Percentiles rank a stretch among this genome's conserved stretches.
Evolutionary conservation across 2,113 vertebrate genomes (phyloP).

Genomic region (Cebidichthys violaceus): DNA sequence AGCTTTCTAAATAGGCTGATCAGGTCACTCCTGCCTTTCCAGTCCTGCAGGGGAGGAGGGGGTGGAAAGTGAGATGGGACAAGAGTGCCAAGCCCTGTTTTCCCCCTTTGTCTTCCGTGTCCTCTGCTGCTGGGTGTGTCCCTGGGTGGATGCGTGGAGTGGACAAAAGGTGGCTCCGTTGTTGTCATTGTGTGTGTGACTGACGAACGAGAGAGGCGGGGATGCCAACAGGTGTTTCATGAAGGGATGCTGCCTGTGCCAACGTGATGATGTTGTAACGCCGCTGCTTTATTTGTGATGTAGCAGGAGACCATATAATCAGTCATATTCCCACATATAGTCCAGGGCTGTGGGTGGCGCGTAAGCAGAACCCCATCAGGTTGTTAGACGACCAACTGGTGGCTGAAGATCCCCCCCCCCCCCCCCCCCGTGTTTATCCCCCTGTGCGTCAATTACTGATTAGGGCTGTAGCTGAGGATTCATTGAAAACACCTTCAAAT

Average conservation of each 20-base stretch:
- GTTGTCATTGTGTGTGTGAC: background rate
- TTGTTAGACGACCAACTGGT: background rate
- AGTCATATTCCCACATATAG: background rate
- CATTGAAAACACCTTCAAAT: background rate
- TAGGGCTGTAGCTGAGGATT: background rate
- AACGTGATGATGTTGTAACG: background rate
- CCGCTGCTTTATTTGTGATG: background rate
- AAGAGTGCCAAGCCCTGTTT: background rate
- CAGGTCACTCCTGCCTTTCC: slow-evolving; percentile 50
- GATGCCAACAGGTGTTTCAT: background rate
- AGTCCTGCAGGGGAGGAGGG: slow-evolving; percentile 3
- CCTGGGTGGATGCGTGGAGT: background rate
- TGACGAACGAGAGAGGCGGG: background rate
- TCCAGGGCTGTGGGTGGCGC: background rate
- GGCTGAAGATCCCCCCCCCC: no score
- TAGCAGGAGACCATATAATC: background rate
- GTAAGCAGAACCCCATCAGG: background rate
- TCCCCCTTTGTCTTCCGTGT: background rate
- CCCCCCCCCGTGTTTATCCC: no score
- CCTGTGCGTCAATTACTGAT: background rate
- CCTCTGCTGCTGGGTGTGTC: slow-evolving; percentile 36
- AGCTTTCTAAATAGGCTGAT: background rate
- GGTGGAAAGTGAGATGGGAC: background rate
- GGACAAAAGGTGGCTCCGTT: slow-evolving; percentile 15
- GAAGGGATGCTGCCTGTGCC: background rate